Conservation (phyloP, 2,888 invertebrate species). For the Diplolepis rosae region DNA sequence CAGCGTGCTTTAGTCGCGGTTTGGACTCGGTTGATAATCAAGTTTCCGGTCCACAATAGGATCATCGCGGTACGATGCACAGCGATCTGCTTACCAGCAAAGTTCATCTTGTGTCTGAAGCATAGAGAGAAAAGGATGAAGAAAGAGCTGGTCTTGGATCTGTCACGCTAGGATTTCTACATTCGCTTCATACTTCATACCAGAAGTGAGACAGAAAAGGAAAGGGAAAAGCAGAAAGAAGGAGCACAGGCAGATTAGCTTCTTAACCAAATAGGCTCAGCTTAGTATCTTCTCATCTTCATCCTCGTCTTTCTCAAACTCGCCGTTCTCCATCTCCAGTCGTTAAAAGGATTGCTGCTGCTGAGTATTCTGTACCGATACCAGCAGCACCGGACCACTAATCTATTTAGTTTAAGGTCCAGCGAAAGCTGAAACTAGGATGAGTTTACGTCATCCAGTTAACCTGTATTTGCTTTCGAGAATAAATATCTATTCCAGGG, state of each 20-base stretch:
- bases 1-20: conserved; percentile 36
- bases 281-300: conserved; percentile 47
- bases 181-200: conserved; percentile 36
- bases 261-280: conserved; percentile 65
- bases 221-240: conserved; percentile 34
- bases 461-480: conserved; percentile 8
- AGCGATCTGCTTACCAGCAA: conserved; percentile 62
- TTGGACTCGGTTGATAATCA: conserved; percentile 48
- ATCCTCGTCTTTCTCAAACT: conserved; percentile 5
- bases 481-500: not conserved
- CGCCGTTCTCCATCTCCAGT: not conserved
- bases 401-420: conserved; percentile 16
- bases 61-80: conserved; percentile 62
- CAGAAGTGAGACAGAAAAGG: conserved; percentile 20
- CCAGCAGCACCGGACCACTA: conserved; percentile 11
- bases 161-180: conserved; percentile 59
- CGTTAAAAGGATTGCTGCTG: conserved; percentile 24
- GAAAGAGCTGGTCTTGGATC: conserved; percentile 53
- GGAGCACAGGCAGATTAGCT: conserved; percentile 58
- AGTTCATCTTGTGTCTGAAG: conserved; percentile 45
- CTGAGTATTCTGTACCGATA: conserved; percentile 16
- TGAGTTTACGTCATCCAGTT: conserved; percentile 19
- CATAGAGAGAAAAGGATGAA: conserved; percentile 48
- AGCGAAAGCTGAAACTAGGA: not conserved
- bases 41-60: conserved; percentile 56